Conservation (phyloP, 1,140 invertebrate genomes). For the Tetramorium alpestre region DNA sequence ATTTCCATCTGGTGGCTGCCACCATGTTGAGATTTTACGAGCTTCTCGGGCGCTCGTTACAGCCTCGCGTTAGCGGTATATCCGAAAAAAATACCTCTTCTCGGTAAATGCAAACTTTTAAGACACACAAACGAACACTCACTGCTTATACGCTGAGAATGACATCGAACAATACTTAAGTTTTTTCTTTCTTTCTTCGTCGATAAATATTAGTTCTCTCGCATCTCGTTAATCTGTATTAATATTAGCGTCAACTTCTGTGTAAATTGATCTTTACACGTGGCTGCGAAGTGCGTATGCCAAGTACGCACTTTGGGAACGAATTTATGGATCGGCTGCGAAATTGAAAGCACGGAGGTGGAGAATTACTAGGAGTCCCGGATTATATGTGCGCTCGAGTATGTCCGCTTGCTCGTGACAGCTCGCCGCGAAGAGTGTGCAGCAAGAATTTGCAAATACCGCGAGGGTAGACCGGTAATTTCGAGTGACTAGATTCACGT, state of each 20-base stretch:
- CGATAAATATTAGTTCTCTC: neutral
- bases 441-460: conserved; percentile 59
- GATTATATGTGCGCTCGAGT: conserved; percentile 33
- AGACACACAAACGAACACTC: neutral
- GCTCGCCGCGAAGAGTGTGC: conserved; percentile 51
- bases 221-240: neutral
- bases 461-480: conserved; percentile 37
- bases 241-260: neutral
- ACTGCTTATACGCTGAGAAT: neutral
- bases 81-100: conserved; percentile 20
- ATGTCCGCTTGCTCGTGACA: conserved; percentile 54
- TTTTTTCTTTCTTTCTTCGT: neutral
- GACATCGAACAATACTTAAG: neutral
- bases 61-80: conserved; percentile 38
- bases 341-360: conserved; percentile 66
- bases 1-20: conserved; percentile 46
- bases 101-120: conserved; percentile 6
- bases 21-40: conserved; percentile 45
- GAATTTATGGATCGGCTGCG: conserved; percentile 68
- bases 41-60: conserved; percentile 55
- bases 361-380: conserved; percentile 68
- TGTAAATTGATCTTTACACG: conserved; percentile 20
- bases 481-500: conserved; percentile 45
- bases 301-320: conserved; percentile 64
- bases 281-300: conserved; percentile 51